Base-by-base conservation (phyloP, 2,113 vertebrate species). In the Elephantulus edwardii region DNA sequence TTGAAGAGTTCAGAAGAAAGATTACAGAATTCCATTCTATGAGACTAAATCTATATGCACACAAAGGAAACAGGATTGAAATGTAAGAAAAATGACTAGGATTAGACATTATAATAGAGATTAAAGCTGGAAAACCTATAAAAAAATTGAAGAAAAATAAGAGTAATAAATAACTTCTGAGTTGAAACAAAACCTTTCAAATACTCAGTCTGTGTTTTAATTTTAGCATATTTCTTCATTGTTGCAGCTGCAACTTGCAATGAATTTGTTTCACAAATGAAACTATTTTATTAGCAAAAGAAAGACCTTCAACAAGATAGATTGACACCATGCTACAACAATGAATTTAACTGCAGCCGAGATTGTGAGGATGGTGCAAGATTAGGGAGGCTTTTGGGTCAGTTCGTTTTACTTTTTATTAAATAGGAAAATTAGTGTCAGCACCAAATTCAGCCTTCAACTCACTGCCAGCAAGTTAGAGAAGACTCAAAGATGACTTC, bases 401-500 rank as follows among this genome's bases (percentile, higher is more conserved):
- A 76, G 81, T 85, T 60, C 81, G 79, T 48, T 89, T 89, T 77
- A 68, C 75, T 82, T 91, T 35, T 71, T 46, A 93, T 85, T 62
- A 35, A 33, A 20, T 38, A 66, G 13, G 19, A 40, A 91, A 28
- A 85, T 24, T 22, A 54, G 26, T 64, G 7, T 62, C 33, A 24
- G 11, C 24, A 50, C 24, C 46, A 60, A 50, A 81, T 60, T 26
- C 58, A 60, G 54, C 19, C 19, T 24, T 14, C 54, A 56, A 56
- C 54, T 56, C 20, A 56, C 54, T 56, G 54, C 54, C 54, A 56
- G 6, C 2, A 5, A 56, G 19, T 56, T 24, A 56, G 26, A 22
- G 20, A 6, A 56, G 54, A 56, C 54, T 56, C 54, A 56, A 11
- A 56, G 54, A 6, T 4, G 12, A 17, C 54, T 24, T 56, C 5